Percentiles rank a stretch among this genome's conserved stretches.
phyloP scores from a whole-genome alignment of 2,113 vertebrate species.

The Cyanocitta stelleri region DNA sequence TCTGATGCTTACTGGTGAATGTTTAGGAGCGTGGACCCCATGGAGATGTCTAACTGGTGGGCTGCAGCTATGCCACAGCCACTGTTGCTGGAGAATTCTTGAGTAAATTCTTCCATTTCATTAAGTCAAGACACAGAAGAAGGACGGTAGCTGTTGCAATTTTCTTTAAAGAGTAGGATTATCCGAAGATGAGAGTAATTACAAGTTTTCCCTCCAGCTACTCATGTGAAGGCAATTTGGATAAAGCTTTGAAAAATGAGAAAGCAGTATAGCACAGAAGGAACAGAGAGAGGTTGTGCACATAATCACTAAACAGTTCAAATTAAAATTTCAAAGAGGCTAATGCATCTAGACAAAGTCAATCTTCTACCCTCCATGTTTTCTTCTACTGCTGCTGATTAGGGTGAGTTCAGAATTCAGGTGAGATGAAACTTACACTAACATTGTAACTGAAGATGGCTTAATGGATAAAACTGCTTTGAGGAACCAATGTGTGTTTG shows the following conservation, averaged over 20 bases:
- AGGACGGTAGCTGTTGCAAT: neutral
- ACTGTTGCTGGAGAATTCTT: neutral
- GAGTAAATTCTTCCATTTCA: neutral
- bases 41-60: neutral
- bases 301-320: neutral
- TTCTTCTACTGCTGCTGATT: neutral
- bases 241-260: constrained; percentile 9
- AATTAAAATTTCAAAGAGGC: constrained; percentile 8
- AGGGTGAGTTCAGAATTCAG: neutral
- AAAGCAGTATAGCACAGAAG: neutral
- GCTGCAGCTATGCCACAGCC: neutral
- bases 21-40: neutral
- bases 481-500: neutral
- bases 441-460: neutral
- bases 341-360: neutral
- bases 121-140: neutral
- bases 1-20: neutral
- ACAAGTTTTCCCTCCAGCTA: neutral
- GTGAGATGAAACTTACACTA: neutral
- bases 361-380: neutral
- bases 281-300: neutral
- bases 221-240: neutral
- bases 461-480: neutral
- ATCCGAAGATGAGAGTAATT: neutral
- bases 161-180: neutral